A percentile compares a stretch with the other conserved stretches of the same genome.
Evolutionary conservation across 2,888 invertebrate species (phyloP).

Genomic region (Ypsolopha scabrella): DNA sequence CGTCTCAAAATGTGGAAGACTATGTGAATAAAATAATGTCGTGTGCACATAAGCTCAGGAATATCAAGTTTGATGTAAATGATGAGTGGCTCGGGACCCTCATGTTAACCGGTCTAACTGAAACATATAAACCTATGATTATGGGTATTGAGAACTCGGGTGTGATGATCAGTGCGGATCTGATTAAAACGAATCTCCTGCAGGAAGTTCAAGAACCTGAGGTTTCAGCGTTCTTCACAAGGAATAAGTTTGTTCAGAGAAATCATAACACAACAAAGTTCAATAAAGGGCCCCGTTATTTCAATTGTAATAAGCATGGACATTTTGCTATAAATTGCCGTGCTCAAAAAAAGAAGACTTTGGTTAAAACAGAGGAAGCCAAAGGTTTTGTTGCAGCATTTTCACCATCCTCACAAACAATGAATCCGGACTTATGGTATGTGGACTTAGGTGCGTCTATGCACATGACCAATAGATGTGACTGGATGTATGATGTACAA

Average conservation of each 20-base stretch:
- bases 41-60: slow-evolving; percentile 1
- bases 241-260: not conserved
- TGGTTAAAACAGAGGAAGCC: slow-evolving; percentile 4
- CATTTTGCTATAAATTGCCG: slow-evolving; percentile 9
- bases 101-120: slow-evolving; percentile 12
- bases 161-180: slow-evolving; percentile 3
- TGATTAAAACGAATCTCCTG: slow-evolving; percentile 4
- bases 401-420: slow-evolving; percentile 7
- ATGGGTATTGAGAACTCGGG: slow-evolving; percentile 11
- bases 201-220: slow-evolving; percentile 1
- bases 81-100: slow-evolving; percentile 14
- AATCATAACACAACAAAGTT: not conserved
- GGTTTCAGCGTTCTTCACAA: not conserved
- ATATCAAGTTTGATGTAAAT: slow-evolving; percentile 9
- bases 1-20: not conserved
- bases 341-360: slow-evolving; percentile 3
- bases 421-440: slow-evolving; percentile 3
- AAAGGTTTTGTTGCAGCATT: slow-evolving; percentile 15
- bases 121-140: slow-evolving; percentile 12
- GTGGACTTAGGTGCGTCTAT: slow-evolving; percentile 3
- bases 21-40: slow-evolving; percentile 3
- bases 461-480: not conserved
- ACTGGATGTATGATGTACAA: not conserved
- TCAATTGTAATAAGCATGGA: slow-evolving; percentile 12
- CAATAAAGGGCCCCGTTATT: slow-evolving; percentile 14